Evolutionary conservation across 1,140 invertebrate genomes (phyloP).

Genomic region (Drosophila willistoni): DNA sequence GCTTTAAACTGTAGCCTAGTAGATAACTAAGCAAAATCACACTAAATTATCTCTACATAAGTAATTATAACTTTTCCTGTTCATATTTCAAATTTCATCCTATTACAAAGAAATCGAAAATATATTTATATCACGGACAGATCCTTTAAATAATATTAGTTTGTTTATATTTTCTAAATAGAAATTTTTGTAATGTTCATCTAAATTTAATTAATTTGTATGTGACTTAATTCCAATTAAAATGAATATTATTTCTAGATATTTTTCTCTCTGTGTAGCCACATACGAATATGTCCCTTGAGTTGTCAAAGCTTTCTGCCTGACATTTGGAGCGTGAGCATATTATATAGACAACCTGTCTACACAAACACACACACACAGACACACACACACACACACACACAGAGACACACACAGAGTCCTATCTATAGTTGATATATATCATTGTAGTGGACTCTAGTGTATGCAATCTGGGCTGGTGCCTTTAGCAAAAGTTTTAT

Average conservation of each 20-base stretch:
- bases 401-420: background rate
- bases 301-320: conserved; percentile 69
- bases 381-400: background rate
- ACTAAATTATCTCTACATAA: too few relatives aligned
- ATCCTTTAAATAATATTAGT: too few relatives aligned
- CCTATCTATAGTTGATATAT: conserved; percentile 11
- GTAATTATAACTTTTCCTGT: too few relatives aligned
- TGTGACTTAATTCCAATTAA: background rate
- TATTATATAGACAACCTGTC: conserved; percentile 60
- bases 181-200: too few relatives aligned
- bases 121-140: too few relatives aligned
- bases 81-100: too few relatives aligned
- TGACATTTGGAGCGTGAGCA: conserved; percentile 68
- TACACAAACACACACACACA: background rate
- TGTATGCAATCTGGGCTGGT: conserved; percentile 21
- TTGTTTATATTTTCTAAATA: background rate
- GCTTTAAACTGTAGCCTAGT: conserved; percentile 51
- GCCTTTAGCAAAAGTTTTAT: conserved; percentile 58
- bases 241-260: background rate
- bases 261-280: background rate
- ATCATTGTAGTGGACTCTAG: conserved; percentile 23
- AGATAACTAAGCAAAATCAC: background rate
- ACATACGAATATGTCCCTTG: conserved; percentile 37
- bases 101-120: too few relatives aligned
- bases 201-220: too few relatives aligned